Evolutionary conservation across 2,797 vertebrate species (phyloP).

Genomic region (Semotilus atromaculatus): DNA sequence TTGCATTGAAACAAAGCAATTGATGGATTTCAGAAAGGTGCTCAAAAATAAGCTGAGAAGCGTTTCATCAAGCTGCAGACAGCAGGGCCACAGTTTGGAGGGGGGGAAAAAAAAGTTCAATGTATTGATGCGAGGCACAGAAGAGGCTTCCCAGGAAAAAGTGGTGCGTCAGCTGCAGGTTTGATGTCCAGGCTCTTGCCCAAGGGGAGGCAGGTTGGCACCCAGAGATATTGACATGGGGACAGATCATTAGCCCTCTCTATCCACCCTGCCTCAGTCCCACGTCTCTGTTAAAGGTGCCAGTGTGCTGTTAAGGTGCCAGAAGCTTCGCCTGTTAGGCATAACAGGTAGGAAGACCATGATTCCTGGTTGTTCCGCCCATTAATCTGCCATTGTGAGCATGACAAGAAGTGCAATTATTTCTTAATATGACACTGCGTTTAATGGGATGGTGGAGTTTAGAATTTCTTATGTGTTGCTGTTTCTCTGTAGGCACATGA

Average conservation of each 20-base stretch:
- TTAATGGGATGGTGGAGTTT: conserved; percentile 31
- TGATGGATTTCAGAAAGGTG: conserved; percentile 43
- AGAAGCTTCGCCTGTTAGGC: conserved; percentile 51
- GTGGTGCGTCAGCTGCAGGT: conserved; percentile 59
- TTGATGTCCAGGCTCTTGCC: conserved; percentile 62
- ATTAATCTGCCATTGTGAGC: conserved; percentile 40
- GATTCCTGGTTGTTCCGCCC: conserved; percentile 28
- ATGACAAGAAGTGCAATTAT: conserved; percentile 43
- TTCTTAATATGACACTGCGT: conserved; percentile 52
- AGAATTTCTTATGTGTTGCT: conserved; percentile 42
- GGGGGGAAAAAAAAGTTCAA: conserved; percentile 47
- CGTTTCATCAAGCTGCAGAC: conserved; percentile 52
- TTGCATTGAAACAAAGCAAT: conserved; percentile 11
- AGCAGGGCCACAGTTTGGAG: conserved; percentile 40
- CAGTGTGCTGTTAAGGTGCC: conserved; percentile 56
- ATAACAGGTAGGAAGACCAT: conserved; percentile 48
- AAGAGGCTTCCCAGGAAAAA: conserved; percentile 59
- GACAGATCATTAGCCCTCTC: conserved; percentile 66
- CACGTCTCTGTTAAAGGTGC: conserved; percentile 56
- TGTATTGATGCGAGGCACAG: conserved; percentile 55
- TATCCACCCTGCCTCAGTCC: conserved; percentile 54
- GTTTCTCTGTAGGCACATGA: conserved; percentile 38
- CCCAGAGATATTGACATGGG: conserved; percentile 65
- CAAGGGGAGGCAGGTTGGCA: conserved; percentile 65
- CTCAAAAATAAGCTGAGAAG: conserved; percentile 45